A percentile compares a stretch with the other conserved stretches of the same genome.
phyloP scores from a whole-genome alignment of 1,140 invertebrate genomes.

The Meloidogyne hapla region DNA sequence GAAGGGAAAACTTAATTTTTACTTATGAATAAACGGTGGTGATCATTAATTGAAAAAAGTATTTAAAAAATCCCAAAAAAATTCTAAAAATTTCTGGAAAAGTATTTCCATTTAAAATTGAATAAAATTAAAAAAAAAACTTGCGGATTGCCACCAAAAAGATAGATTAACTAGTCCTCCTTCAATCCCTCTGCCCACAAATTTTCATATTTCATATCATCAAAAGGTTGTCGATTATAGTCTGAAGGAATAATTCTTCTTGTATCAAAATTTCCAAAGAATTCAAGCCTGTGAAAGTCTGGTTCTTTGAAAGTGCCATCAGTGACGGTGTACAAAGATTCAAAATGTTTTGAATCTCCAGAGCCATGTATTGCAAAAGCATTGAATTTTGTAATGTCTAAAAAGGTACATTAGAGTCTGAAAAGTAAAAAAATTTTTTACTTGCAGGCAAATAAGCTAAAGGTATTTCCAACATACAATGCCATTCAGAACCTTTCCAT shows the following conservation, averaged over 20 bases:
- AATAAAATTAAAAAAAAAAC: background rate
- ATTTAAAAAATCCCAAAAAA: too few relatives aligned
- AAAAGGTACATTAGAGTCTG: slow-evolving; percentile 36
- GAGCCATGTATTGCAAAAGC: slow-evolving; percentile 70
- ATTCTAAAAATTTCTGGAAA: too few relatives aligned
- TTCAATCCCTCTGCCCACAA: slow-evolving; percentile 48
- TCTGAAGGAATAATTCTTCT: slow-evolving; percentile 53
- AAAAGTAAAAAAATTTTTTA: slow-evolving; percentile 14
- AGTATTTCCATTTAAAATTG: too few relatives aligned
- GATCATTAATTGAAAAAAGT: too few relatives aligned
- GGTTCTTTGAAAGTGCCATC: slow-evolving; percentile 64
- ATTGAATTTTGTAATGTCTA: slow-evolving; percentile 68
- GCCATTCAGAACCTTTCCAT: slow-evolving; percentile 52
- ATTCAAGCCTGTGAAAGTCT: slow-evolving; percentile 66
- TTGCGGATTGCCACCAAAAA: background rate
- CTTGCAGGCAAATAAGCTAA: slow-evolving; percentile 62
- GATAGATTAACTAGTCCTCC: background rate
- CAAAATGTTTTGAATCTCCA: slow-evolving; percentile 65
- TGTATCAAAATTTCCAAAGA: slow-evolving; percentile 50
- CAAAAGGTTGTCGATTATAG: slow-evolving; percentile 55
- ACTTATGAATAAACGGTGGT: too few relatives aligned
- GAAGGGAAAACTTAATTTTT: too few relatives aligned
- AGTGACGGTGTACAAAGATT: slow-evolving; percentile 67
- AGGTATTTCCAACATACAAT: slow-evolving; percentile 60
- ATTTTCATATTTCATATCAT: slow-evolving; percentile 59